phyloP scores from a whole-genome alignment of 2,888 invertebrate genomes.

The Neoaliturus tenellus region DNA sequence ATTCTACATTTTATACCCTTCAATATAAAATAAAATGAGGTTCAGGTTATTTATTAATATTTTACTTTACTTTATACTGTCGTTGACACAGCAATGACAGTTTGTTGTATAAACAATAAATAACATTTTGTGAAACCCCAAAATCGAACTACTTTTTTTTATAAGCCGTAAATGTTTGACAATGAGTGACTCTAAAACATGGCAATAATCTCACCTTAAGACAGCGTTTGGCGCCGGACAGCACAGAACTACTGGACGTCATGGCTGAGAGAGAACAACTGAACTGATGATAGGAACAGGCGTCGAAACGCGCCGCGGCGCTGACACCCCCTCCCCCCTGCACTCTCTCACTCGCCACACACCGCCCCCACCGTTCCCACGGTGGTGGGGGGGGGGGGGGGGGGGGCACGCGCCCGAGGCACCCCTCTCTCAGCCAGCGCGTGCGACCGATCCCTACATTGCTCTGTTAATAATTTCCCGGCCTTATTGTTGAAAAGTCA shows the following conservation, averaged over 20 bases:
- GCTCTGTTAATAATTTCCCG: not conserved
- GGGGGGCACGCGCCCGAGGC: constrained; percentile 33
- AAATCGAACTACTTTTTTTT: too few relatives aligned
- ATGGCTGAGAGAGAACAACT: not conserved
- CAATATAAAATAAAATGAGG: too few relatives aligned
- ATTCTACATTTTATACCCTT: too few relatives aligned
- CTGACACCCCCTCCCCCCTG: not conserved
- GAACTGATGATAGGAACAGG: not conserved
- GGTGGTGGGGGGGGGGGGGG: too few relatives aligned
- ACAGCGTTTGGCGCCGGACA: constrained; percentile 5
- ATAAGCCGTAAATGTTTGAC: too few relatives aligned
- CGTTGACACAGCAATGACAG: too few relatives aligned
- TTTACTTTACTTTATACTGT: too few relatives aligned
- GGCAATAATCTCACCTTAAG: constrained; percentile 8
- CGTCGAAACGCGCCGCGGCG: constrained; percentile 11
- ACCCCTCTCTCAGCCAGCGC: constrained; percentile 1
- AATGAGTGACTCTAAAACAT: too few relatives aligned
- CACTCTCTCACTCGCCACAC: not conserved
- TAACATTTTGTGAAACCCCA: too few relatives aligned
- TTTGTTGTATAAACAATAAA: too few relatives aligned
- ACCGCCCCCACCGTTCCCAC: constrained; percentile 14
- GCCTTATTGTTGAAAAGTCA: constrained; percentile 44
- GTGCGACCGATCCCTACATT: not conserved
- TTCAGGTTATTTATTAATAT: too few relatives aligned
- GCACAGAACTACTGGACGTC: not conserved